These are phyloP conservation scores for Meta bourneti DNA, from an alignment of 2,888 invertebrate species.

Conservation along the genomic window DNA sequence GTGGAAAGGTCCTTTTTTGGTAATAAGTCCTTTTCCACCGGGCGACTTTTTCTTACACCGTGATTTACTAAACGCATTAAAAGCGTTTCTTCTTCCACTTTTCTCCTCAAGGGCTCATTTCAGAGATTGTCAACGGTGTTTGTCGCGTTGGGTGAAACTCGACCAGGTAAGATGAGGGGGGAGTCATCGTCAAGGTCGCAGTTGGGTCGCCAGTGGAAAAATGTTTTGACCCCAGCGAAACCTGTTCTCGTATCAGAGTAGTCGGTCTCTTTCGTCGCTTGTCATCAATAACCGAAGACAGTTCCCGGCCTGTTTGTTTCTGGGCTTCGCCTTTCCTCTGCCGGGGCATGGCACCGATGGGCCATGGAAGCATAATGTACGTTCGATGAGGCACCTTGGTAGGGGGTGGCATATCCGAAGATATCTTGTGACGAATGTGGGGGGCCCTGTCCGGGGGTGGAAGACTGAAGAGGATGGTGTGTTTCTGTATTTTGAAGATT, in stretches of 20 bases:
- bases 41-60: not conserved
- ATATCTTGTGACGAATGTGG: not conserved
- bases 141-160: too few species aligned
- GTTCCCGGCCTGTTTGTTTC: slow-evolving; percentile 10
- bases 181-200: slow-evolving; percentile 53
- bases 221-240: slow-evolving; percentile 67
- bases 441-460: not conserved
- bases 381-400: not conserved
- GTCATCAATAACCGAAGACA: slow-evolving; percentile 69
- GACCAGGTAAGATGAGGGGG: not conserved
- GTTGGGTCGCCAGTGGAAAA: slow-evolving; percentile 45
- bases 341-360: too few species aligned
- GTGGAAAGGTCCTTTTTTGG: not conserved
- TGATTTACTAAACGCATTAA: not conserved
- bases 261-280: slow-evolving; percentile 27
- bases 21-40: not conserved
- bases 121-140: too few species aligned
- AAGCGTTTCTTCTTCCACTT: not conserved
- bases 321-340: not conserved
- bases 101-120: not conserved
- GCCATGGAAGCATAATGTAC: not conserved
- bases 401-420: not conserved
- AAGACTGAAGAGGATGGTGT: not conserved
- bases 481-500: not conserved
- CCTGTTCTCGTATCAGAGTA: slow-evolving; percentile 64